These are phyloP conservation scores for Hemichromis elongatus DNA, from an alignment of 2,113 vertebrate genomes.

Conservation along the genomic window DNA sequence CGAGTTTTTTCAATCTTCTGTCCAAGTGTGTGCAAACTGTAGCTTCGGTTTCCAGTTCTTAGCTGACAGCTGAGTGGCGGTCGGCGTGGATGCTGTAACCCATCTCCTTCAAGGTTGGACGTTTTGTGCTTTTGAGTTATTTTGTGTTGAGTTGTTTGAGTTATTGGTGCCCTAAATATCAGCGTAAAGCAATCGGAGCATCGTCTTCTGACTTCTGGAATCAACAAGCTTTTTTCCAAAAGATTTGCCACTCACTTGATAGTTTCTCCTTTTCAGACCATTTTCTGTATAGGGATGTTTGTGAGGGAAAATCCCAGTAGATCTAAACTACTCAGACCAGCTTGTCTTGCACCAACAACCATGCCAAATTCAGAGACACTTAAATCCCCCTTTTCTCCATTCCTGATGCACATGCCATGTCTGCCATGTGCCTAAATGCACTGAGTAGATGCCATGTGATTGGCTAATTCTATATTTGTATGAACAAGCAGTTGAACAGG, in stretches of 20 bases:
- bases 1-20: neutral
- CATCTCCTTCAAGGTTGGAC: neutral
- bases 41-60: neutral
- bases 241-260: neutral
- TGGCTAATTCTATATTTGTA: neutral
- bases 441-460: neutral
- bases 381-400: neutral
- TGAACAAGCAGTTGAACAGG: neutral
- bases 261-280: neutral
- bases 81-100: neutral
- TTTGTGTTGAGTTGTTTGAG: no score
- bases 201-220: neutral
- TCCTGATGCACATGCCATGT: neutral
- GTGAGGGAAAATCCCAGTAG: neutral
- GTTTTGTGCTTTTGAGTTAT: neutral
- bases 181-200: neutral
- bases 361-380: neutral
- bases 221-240: neutral
- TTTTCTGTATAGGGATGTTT: neutral
- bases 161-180: neutral
- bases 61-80: neutral
- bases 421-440: neutral
- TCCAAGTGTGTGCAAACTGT: neutral
- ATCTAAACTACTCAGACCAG: neutral
- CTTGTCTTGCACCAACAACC: neutral